These are phyloP conservation scores for Hyles vespertilio DNA, from an alignment of 1,140 invertebrate genomes.

Conservation along the genomic window DNA sequence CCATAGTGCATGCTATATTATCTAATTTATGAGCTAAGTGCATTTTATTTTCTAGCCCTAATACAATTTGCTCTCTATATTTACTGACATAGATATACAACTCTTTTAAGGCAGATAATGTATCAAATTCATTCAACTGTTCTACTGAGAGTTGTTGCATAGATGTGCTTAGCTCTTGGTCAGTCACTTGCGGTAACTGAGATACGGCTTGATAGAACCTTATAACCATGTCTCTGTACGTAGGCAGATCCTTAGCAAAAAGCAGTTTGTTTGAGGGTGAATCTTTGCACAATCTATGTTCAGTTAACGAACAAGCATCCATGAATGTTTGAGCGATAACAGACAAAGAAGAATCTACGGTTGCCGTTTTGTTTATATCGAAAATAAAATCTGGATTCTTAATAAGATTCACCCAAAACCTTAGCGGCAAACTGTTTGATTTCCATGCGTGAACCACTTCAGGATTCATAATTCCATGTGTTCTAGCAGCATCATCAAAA, in stretches of 20 bases:
- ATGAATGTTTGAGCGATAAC: slow-evolving; percentile 98
- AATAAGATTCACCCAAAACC: slow-evolving; percentile 98
- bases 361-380: slow-evolving; percentile 95
- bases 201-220: slow-evolving; percentile 92
- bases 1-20: slow-evolving; percentile 92
- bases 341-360: slow-evolving; percentile 93
- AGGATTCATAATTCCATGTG: slow-evolving; percentile 86
- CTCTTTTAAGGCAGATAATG: slow-evolving; percentile 93
- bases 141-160: slow-evolving; percentile 94
- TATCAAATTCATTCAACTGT: slow-evolving; percentile 92
- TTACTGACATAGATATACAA: slow-evolving; percentile 96
- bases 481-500: slow-evolving; percentile 91
- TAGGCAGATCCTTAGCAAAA: slow-evolving; percentile 95
- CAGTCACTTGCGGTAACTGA: slow-evolving; percentile 89
- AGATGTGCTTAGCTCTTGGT: slow-evolving; percentile 93
- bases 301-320: slow-evolving; percentile 93
- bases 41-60: slow-evolving; percentile 91
- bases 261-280: slow-evolving; percentile 96
- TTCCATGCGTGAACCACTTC: slow-evolving; percentile 98
- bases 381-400: slow-evolving; percentile 98
- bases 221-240: slow-evolving; percentile 91
- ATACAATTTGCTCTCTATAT: slow-evolving; percentile 93
- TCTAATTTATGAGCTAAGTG: slow-evolving; percentile 92
- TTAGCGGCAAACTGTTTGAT: slow-evolving; percentile 93
- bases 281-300: slow-evolving; percentile 94